Evolutionary conservation across 2,113 vertebrate species (phyloP).

Genomic region (Pseudorhombus dupliciocellatus): DNA sequence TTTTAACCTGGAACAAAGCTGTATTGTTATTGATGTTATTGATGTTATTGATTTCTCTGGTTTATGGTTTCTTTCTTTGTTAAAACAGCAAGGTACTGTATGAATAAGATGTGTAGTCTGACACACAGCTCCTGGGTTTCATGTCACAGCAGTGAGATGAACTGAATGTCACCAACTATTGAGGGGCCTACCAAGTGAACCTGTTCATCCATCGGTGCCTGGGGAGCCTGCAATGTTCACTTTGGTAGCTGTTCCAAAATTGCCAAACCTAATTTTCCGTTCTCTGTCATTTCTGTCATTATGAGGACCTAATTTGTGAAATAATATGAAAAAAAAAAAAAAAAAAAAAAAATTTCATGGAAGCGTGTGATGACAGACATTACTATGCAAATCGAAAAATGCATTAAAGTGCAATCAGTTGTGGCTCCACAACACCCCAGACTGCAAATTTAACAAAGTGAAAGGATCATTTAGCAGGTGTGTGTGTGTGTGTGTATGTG

Average conservation of each 20-base stretch:
- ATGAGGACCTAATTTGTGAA: neutral
- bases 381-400: neutral
- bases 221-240: neutral
- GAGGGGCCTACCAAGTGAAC: neutral
- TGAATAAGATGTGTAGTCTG: neutral
- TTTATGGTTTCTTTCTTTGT: neutral
- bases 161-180: no score
- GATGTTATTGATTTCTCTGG: neutral
- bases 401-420: slow-evolving; percentile 7
- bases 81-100: neutral
- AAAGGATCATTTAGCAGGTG: slow-evolving; percentile 8
- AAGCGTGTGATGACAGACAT: neutral
- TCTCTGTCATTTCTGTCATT: neutral
- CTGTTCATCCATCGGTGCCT: neutral
- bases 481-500: neutral
- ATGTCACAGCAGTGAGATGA: neutral
- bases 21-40: neutral
- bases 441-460: neutral
- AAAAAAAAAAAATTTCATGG: slow-evolving; percentile 1
- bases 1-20: no score
- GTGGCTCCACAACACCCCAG: neutral
- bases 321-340: neutral
- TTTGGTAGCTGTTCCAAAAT: neutral
- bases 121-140: neutral
- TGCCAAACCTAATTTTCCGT: neutral